A percentile compares a stretch with the other conserved stretches of the same genome.
These are phyloP conservation scores for Rhea pennata DNA, from an alignment of 2,113 vertebrate species.

Conservation along the genomic window DNA sequence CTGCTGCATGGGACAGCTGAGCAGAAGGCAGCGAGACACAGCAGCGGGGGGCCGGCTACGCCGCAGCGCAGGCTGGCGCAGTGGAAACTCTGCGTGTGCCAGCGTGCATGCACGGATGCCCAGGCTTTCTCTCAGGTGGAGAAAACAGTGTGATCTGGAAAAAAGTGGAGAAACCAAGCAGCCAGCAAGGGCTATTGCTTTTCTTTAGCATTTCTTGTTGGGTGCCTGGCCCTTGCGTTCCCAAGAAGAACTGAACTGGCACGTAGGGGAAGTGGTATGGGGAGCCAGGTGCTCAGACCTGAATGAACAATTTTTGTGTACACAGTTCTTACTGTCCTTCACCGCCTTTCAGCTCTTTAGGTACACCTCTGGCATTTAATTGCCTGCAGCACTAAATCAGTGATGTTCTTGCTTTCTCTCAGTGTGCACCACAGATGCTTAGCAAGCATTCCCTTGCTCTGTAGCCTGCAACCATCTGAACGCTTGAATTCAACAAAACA, in stretches of 20 bases:
- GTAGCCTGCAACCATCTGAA: neutral
- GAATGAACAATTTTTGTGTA: neutral
- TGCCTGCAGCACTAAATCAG: neutral
- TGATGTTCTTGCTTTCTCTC: neutral
- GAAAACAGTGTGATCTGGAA: neutral
- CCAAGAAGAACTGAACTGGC: accelerated
- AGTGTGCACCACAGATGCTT: accelerated
- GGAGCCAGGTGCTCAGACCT: accelerated
- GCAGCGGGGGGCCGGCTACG: slow-evolving; percentile 58
- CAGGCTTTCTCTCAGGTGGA: neutral
- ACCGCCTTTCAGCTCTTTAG: neutral
- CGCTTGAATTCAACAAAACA: neutral
- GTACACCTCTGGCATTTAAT: neutral
- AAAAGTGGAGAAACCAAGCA: neutral
- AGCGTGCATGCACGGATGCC: neutral
- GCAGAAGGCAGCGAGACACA: slow-evolving; percentile 76
- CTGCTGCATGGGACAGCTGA: slow-evolving; percentile 86
- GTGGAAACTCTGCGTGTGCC: neutral
- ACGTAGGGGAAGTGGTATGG: neutral
- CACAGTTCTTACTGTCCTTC: neutral
- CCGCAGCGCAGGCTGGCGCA: neutral
- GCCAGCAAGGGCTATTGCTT: neutral
- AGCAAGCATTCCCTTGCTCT: accelerated
- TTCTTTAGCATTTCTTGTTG: neutral
- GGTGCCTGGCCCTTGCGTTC: accelerated